Evolutionary conservation across 2,888 invertebrate genomes (phyloP).

Genomic region (Cenopis cana): DNA sequence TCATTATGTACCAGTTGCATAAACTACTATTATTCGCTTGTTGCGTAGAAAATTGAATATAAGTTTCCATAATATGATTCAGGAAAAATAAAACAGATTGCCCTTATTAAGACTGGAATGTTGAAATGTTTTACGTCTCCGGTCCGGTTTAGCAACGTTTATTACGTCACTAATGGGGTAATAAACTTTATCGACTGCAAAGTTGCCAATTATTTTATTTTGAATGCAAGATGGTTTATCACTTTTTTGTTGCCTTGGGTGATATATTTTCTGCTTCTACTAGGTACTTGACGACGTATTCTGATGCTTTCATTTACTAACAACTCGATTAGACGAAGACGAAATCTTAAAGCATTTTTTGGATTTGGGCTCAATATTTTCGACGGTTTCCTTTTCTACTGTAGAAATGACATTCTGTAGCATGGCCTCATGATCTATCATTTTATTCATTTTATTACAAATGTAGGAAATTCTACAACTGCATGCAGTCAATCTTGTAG

Average conservation of each 20-base stretch:
- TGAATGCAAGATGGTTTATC: constrained; percentile 5
- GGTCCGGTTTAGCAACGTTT: constrained; percentile 9
- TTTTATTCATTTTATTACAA: too few relatives aligned
- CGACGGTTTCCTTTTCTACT: too few relatives aligned
- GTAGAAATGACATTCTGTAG: too few relatives aligned
- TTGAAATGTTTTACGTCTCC: constrained; percentile 22
- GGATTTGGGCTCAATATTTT: too few relatives aligned
- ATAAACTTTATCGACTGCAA: constrained; percentile 30
- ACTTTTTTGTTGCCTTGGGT: not conserved
- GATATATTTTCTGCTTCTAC: not conserved
- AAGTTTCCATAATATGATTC: constrained; percentile 14
- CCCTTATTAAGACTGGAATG: not conserved
- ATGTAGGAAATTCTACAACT: too few relatives aligned
- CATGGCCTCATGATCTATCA: too few relatives aligned
- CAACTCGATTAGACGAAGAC: too few relatives aligned
- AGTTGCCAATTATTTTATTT: constrained; percentile 17
- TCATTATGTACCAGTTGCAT: too few relatives aligned
- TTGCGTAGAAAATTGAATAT: constrained; percentile 1
- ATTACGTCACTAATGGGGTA: constrained; percentile 10
- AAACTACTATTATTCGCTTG: too few relatives aligned
- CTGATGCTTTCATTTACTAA: too few relatives aligned
- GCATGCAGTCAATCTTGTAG: too few relatives aligned
- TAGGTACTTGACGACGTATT: not conserved
- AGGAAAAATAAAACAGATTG: constrained; percentile 13
- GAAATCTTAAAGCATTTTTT: too few relatives aligned